A percentile compares a stretch with the other conserved stretches of the same genome.
Evolutionary conservation across 2,888 invertebrate genomes (phyloP).

Genomic region (Papilio elwesi): DNA sequence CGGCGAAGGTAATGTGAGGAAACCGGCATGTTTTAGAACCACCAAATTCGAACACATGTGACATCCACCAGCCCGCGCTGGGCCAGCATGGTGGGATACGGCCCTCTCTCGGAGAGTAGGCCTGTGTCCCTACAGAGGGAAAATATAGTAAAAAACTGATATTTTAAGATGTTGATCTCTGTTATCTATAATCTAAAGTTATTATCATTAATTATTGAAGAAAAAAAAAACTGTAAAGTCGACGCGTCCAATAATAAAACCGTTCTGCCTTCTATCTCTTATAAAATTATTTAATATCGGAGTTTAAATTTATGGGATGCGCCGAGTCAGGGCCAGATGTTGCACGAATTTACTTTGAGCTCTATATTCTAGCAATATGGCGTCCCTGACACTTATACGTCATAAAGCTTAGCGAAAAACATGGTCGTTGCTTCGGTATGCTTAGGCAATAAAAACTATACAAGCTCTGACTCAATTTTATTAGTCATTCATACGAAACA

Average conservation of each 20-base stretch:
- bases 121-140: too few relatives aligned
- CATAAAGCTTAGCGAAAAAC: constrained; percentile 37
- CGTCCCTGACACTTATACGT: constrained; percentile 33
- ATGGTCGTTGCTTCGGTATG: background rate
- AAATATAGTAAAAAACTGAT: too few relatives aligned
- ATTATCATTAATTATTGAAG: background rate
- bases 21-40: too few relatives aligned
- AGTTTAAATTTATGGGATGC: constrained; percentile 41
- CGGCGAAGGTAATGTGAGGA: too few relatives aligned
- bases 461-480: background rate
- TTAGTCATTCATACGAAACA: too few relatives aligned
- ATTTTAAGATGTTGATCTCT: too few relatives aligned
- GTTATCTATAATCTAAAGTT: background rate
- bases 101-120: too few relatives aligned
- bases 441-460: background rate
- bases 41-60: too few relatives aligned
- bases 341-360: constrained; percentile 38
- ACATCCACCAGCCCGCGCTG: too few relatives aligned
- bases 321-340: constrained; percentile 37
- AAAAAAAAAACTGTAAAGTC: background rate
- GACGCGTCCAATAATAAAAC: constrained; percentile 8
- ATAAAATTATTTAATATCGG: constrained; percentile 40
- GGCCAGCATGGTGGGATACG: too few relatives aligned
- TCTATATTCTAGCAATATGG: constrained; percentile 40
- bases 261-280: constrained; percentile 24